These are phyloP conservation scores for Neopipo cinnamomea DNA, from an alignment of 2,113 vertebrate genomes.

Conservation along the genomic window DNA sequence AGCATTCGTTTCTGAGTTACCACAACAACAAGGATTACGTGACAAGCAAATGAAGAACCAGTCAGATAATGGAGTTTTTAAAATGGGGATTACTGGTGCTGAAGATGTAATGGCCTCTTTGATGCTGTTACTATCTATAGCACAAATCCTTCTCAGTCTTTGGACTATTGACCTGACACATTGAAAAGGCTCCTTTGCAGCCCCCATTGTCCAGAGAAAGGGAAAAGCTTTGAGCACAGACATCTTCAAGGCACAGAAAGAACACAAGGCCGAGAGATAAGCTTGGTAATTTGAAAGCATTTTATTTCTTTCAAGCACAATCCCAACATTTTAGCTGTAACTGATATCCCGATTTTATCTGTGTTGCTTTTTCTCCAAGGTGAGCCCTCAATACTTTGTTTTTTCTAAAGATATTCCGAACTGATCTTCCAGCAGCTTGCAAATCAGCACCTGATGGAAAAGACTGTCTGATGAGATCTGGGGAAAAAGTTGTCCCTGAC, in stretches of 20 bases:
- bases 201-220: slow-evolving; percentile 8
- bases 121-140: slow-evolving; percentile 60
- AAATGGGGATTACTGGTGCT: slow-evolving; percentile 51
- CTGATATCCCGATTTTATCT: slow-evolving; percentile 18
- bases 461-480: neutral
- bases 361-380: slow-evolving; percentile 2
- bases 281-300: neutral
- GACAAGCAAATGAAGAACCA: slow-evolving; percentile 58
- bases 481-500: neutral
- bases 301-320: slow-evolving; percentile 44
- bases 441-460: neutral
- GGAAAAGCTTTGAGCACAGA: slow-evolving; percentile 23
- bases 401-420: slow-evolving; percentile 17
- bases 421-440: slow-evolving; percentile 1
- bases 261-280: slow-evolving; percentile 50
- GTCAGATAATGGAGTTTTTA: slow-evolving; percentile 60
- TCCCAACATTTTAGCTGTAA: slow-evolving; percentile 6
- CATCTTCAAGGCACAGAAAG: slow-evolving; percentile 25
- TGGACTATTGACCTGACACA: slow-evolving; percentile 34
- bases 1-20: neutral
- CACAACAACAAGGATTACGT: slow-evolving; percentile 51
- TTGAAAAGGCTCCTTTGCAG: slow-evolving; percentile 51
- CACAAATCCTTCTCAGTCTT: slow-evolving; percentile 52
- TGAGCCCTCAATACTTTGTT: neutral
- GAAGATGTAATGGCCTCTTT: slow-evolving; percentile 52